Base-by-base conservation (phyloP, 2,797 vertebrate genomes). In the Chromobotia macracanthus region DNA sequence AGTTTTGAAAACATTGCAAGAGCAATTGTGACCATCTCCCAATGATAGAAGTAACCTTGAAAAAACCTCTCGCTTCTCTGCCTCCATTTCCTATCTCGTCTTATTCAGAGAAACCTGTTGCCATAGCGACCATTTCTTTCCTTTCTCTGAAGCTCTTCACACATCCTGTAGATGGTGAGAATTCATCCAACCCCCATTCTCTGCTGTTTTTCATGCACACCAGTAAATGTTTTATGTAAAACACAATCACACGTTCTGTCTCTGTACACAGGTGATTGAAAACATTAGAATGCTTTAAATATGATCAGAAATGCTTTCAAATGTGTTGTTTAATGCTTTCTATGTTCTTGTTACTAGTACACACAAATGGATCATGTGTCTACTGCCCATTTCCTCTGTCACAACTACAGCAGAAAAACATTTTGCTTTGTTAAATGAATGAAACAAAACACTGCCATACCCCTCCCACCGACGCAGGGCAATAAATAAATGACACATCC, bases 41-140 rank as follows among this genome's bases (percentile, higher is more conserved):
- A 60, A 82, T 83, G 81, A 77, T 60, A 79, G 44, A 81, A 63
- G 60, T 71, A 84, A 83, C 86, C 82, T 85, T 83, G 84, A 85
- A 79, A 68, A 65, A 77, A 84, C 72, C 58, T 72, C 83, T 84
- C 74, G 70, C 67, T 77, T 73, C 51, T 79, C 80, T 68, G 63
- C 77, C 65, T 80, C 51, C 71, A 72, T 75, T 84, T 73, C 72
- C 69, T 70, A 79, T 74, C 73, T 75, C 75, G 46, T 73, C 79
- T 75, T 78, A 81, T 73, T 75, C 80, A 65, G 86, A 83, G 87
- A 90, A 88, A 89, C 86, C 86, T 85, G 92, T 93, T 94, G 87
- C 91, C 89, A 92, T 91, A 84, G 92, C 64, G 88, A 94, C 92
- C 83, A 83, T 73, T 83, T 90, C 87, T 91, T 92, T 81, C 85